These are phyloP conservation scores for Tinea semifulvella DNA, from an alignment of 2,888 invertebrate species.

Conservation along the genomic window DNA sequence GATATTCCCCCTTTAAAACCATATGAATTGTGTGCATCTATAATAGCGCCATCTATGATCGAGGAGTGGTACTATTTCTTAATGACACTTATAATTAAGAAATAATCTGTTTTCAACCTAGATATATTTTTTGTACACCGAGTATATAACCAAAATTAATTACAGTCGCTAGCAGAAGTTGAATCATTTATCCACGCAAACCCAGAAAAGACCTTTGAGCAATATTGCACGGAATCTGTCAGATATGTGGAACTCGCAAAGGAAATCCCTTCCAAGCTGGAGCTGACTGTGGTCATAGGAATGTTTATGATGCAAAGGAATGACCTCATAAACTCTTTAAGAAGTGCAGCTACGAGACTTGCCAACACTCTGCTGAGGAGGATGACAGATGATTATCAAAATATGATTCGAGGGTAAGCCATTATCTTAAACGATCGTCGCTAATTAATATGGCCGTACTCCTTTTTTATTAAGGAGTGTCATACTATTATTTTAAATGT, in stretches of 20 bases:
- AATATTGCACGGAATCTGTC: slow-evolving; percentile 68
- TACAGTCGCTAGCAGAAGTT: slow-evolving; percentile 70
- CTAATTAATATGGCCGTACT: no score
- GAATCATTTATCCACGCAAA: slow-evolving; percentile 72
- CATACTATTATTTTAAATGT: no score
- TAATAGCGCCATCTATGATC: no score
- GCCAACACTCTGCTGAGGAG: slow-evolving; percentile 74
- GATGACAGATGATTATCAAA: slow-evolving; percentile 84
- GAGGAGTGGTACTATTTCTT: no score
- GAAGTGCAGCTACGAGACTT: slow-evolving; percentile 72
- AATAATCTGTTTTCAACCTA: no score
- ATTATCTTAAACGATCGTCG: no score
- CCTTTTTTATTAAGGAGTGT: no score
- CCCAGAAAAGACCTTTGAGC: slow-evolving; percentile 70
- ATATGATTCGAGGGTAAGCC: slow-evolving; percentile 76
- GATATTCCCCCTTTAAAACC: no score
- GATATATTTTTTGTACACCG: no score
- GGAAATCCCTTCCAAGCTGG: slow-evolving; percentile 67
- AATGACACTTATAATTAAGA: no score
- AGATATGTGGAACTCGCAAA: slow-evolving; percentile 70
- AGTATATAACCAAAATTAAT: no score
- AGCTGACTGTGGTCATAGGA: slow-evolving; percentile 78
- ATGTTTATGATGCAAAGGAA: slow-evolving; percentile 87
- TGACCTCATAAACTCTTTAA: slow-evolving; percentile 77
- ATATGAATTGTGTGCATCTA: no score